These are phyloP conservation scores for Oryctes rhinoceros DNA, from an alignment of 1,140 invertebrate species.

Conservation along the genomic window DNA sequence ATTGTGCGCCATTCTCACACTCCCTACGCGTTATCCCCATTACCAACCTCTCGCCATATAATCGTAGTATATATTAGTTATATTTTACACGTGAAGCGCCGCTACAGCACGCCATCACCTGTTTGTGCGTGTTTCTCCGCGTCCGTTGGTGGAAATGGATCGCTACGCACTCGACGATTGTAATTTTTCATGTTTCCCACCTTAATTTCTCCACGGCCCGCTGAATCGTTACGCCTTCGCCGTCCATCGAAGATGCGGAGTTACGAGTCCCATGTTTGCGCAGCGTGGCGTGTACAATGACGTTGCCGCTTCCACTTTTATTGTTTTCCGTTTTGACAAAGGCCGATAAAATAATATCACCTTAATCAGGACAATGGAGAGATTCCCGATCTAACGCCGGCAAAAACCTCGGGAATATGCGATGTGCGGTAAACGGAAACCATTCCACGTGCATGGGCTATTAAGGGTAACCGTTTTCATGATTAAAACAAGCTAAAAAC, in stretches of 20 bases:
- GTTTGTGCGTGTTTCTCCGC: not conserved
- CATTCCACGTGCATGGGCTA: no score
- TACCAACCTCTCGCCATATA: not conserved
- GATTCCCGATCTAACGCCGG: no score
- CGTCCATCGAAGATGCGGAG: not conserved
- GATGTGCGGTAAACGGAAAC: no score
- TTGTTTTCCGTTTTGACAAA: no score
- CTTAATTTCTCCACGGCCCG: not conserved
- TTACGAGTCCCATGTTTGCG: no score
- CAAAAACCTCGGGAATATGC: no score
- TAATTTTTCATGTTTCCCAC: not conserved
- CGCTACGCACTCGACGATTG: not conserved
- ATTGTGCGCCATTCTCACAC: not conserved
- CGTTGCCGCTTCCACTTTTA: no score
- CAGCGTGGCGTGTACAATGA: no score
- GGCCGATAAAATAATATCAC: no score
- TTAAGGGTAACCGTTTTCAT: no score
- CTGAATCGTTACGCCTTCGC: constrained; percentile 2
- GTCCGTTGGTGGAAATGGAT: not conserved
- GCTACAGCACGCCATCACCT: not conserved
- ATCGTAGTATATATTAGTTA: not conserved
- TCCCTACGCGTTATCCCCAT: not conserved
- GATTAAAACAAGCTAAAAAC: no score
- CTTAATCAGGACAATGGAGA: no score
- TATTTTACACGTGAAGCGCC: not conserved